Conservation (phyloP, 2,797 vertebrate genomes). For the Rhabdophis nuchalis region DNA sequence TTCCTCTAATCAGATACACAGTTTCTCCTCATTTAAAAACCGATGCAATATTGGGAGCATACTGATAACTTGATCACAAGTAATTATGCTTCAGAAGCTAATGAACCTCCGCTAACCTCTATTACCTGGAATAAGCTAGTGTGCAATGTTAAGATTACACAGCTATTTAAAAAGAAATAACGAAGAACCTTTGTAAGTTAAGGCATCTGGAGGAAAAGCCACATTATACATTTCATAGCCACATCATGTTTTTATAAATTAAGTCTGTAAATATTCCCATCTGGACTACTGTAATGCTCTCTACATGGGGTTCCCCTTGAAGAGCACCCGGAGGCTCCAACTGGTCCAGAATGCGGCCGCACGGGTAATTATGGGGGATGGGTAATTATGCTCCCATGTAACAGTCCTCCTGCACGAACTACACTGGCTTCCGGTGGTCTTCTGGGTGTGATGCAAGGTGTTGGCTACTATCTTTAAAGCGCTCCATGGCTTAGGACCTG, state of each 20-base stretch:
- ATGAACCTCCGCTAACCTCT: neutral
- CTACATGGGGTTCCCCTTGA: too few relatives aligned
- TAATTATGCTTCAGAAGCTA: neutral
- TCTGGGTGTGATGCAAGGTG: too few relatives aligned
- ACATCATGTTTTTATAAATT: neutral
- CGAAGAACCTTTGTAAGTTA: neutral
- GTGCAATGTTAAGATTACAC: neutral
- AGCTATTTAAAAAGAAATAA: neutral
- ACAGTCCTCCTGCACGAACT: too few relatives aligned
- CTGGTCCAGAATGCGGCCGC: too few relatives aligned
- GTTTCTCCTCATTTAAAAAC: neutral
- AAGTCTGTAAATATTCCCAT: neutral
- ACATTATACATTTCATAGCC: neutral
- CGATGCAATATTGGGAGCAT: neutral
- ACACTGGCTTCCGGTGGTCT: too few relatives aligned
- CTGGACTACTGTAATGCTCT: too few relatives aligned
- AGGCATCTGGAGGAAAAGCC: neutral
- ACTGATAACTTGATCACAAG: neutral
- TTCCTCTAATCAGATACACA: neutral
- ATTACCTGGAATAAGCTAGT: neutral
- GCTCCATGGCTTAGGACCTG: too few relatives aligned
- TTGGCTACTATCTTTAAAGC: too few relatives aligned
- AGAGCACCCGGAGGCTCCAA: too few relatives aligned
- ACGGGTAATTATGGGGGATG: too few relatives aligned
- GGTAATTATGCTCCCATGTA: too few relatives aligned